Evolutionary conservation across 2,888 invertebrate genomes (phyloP).

Genomic region (Caenorhabditis afra): DNA sequence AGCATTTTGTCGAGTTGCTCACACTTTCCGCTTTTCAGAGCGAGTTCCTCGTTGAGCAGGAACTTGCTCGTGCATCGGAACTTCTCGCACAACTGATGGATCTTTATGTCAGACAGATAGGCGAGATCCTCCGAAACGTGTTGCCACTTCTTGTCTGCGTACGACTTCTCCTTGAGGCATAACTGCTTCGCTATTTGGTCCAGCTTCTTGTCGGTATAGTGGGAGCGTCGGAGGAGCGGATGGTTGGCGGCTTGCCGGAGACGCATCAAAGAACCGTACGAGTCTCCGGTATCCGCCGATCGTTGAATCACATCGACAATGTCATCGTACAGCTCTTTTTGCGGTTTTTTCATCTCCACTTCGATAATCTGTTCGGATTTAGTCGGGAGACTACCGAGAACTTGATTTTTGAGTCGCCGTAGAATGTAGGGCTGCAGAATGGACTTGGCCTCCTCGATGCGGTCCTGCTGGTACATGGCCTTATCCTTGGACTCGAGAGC

Average conservation of each 20-base stretch:
- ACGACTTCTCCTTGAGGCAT: constrained; percentile 71
- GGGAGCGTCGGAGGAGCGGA: constrained; percentile 88
- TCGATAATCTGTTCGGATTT: constrained; percentile 87
- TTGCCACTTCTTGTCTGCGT: constrained; percentile 81
- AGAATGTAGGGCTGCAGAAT: constrained; percentile 97
- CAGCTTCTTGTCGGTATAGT: constrained; percentile 84
- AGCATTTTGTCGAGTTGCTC: constrained; percentile 87
- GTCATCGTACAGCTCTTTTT: constrained; percentile 86
- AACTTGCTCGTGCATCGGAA: constrained; percentile 80
- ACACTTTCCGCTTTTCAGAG: constrained; percentile 92
- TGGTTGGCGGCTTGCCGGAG: constrained; percentile 93
- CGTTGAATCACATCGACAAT: constrained; percentile 58
- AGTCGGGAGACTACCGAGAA: constrained; percentile 86
- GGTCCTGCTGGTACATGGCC: constrained; percentile 90
- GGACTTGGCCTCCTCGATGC: constrained; percentile 92
- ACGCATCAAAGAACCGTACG: constrained; percentile 88
- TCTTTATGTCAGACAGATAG: constrained; percentile 90
- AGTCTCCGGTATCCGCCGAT: constrained; percentile 42
- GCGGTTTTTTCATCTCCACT: constrained; percentile 86
- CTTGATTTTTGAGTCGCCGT: constrained; percentile 87
- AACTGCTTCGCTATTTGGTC: constrained; percentile 85
- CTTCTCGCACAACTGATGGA: constrained; percentile 71
- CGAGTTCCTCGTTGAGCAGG: constrained; percentile 82
- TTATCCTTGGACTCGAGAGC: constrained; percentile 82
- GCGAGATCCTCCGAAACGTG: constrained; percentile 89